Evolutionary conservation across 92 coral and sea anemone genomes (phyloP).

Genomic region (Palythoa grandiflora): DNA sequence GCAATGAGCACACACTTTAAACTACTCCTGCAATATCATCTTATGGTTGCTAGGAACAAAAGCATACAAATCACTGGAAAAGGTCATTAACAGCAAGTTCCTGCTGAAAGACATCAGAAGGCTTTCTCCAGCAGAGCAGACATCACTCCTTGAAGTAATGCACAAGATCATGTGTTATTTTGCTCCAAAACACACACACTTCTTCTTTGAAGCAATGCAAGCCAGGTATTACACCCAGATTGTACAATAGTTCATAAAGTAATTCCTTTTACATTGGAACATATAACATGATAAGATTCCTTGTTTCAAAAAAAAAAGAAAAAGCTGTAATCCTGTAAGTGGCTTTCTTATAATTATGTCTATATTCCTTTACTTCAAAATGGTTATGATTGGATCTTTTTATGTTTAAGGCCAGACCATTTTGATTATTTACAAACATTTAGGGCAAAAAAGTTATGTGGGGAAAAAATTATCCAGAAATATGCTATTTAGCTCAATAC

Average conservation of each 20-base stretch:
- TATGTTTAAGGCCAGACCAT: background rate
- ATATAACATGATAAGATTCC: background rate
- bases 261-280: background rate
- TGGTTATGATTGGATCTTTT: background rate
- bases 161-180: conserved; percentile 37
- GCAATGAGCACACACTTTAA: background rate
- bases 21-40: background rate
- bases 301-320: background rate
- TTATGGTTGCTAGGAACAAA: background rate
- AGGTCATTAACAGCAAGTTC: no score
- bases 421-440: background rate
- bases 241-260: background rate
- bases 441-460: background rate
- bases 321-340: background rate
- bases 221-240: background rate
- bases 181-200: conserved; percentile 26
- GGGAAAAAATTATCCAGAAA: background rate
- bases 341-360: background rate
- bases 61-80: conserved; percentile 15
- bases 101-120: conserved; percentile 9
- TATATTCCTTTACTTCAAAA: background rate
- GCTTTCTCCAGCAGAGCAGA: conserved; percentile 36
- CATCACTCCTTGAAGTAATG: conserved; percentile 16
- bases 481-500: background rate
- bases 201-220: conserved; percentile 39